Evolutionary conservation across 2,113 vertebrate genomes (phyloP).

Genomic region (Columbina picui): DNA sequence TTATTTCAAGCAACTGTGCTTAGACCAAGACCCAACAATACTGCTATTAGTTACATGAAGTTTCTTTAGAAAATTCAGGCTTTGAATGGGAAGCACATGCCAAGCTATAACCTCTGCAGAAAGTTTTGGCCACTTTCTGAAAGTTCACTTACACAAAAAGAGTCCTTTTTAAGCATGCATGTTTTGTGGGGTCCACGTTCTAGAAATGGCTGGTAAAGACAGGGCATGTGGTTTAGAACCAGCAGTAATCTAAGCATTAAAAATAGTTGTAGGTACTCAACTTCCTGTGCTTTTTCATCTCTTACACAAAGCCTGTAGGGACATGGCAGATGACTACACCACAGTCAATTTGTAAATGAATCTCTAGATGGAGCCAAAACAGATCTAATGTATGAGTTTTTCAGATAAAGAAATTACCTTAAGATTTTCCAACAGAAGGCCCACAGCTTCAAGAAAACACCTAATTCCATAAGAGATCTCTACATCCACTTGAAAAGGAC

Average conservation of each 20-base stretch:
- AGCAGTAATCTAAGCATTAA: not conserved
- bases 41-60: not conserved
- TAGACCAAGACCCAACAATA: not conserved
- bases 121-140: not conserved
- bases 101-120: not conserved
- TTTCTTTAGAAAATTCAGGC: not conserved
- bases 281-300: accelerated
- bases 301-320: not conserved
- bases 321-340: not conserved
- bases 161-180: not conserved
- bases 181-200: accelerated
- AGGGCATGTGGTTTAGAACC: accelerated
- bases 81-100: not conserved
- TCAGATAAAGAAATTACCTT: not conserved
- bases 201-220: not conserved
- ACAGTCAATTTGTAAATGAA: not conserved
- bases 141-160: not conserved
- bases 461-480: not conserved
- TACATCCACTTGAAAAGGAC: not conserved
- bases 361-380: slow-evolving; percentile 63
- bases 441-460: not conserved
- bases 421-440: not conserved
- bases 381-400: not conserved
- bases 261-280: not conserved
- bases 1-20: not conserved